Conservation (phyloP, 2,888 invertebrate species). For the Eupithecia exiguata region DNA sequence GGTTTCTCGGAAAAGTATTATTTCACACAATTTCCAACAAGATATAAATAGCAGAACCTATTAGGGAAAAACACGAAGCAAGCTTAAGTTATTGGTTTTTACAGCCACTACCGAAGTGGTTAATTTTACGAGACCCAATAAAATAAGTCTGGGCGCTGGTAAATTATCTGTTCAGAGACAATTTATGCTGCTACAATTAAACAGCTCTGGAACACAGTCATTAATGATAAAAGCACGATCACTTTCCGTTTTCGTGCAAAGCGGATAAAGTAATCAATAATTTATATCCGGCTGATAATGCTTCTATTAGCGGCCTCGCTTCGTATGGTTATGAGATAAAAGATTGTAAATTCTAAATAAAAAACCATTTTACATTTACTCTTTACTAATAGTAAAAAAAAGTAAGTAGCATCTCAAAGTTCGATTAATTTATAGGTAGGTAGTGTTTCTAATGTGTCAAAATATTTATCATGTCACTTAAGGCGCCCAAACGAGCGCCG, state of each 20-base stretch:
- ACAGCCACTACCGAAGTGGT: conserved; percentile 51
- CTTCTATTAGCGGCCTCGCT: neutral
- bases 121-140: conserved; percentile 65
- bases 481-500: too few relatives aligned
- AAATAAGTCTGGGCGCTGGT: conserved; percentile 56
- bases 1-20: neutral
- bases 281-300: neutral
- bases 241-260: conserved; percentile 5
- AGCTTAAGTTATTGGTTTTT: conserved; percentile 43
- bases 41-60: conserved; percentile 13
- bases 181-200: conserved; percentile 76
- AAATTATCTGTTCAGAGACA: conserved; percentile 73
- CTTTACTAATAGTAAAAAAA: too few relatives aligned
- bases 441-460: too few relatives aligned
- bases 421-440: too few relatives aligned
- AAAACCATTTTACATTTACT: too few relatives aligned
- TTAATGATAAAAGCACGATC: conserved; percentile 17
- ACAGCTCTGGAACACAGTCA: conserved; percentile 54
- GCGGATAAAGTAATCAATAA: neutral
- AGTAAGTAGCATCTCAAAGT: too few relatives aligned
- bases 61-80: conserved; percentile 18
- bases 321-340: neutral
- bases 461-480: too few relatives aligned
- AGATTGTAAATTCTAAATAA: neutral
- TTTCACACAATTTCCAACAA: neutral